Conservation (phyloP, 92 coral and sea anemone genomes). For the Zoanthus solanderi region DNA sequence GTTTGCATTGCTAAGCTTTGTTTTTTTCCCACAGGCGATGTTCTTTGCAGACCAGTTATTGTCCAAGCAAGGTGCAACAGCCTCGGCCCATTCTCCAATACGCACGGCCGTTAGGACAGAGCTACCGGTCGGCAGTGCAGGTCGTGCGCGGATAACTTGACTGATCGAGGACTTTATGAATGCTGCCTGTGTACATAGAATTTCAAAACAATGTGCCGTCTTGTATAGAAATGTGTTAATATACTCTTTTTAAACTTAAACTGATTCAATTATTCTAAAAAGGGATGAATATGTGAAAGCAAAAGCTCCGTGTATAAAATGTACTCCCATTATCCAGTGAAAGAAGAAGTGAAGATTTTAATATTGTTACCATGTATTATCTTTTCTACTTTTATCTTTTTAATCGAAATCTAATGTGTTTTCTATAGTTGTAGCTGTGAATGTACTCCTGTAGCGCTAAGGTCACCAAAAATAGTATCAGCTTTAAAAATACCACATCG, state of each 20-base stretch:
- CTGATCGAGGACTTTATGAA: not conserved
- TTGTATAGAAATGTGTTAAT: not conserved
- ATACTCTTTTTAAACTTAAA: not conserved
- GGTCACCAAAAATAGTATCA: too few relatives aligned
- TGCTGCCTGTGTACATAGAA: not conserved
- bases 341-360: too few relatives aligned
- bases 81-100: constrained; percentile 69
- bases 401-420: too few relatives aligned
- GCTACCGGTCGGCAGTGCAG: constrained; percentile 77
- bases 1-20: not conserved
- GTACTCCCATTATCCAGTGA: too few relatives aligned
- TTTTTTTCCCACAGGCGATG: constrained; percentile 80
- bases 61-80: constrained; percentile 73
- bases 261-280: not conserved
- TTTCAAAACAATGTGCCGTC: not conserved
- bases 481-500: too few relatives aligned
- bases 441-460: too few relatives aligned
- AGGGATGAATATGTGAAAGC: too few relatives aligned
- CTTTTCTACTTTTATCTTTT: too few relatives aligned
- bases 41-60: constrained; percentile 96
- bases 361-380: too few relatives aligned
- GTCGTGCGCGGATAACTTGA: constrained; percentile 35
- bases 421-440: too few relatives aligned
- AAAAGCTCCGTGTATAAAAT: too few relatives aligned
- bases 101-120: constrained; percentile 86